Base-by-base conservation (phyloP, 2,113 vertebrate species). In the Mustelus asterias region DNA sequence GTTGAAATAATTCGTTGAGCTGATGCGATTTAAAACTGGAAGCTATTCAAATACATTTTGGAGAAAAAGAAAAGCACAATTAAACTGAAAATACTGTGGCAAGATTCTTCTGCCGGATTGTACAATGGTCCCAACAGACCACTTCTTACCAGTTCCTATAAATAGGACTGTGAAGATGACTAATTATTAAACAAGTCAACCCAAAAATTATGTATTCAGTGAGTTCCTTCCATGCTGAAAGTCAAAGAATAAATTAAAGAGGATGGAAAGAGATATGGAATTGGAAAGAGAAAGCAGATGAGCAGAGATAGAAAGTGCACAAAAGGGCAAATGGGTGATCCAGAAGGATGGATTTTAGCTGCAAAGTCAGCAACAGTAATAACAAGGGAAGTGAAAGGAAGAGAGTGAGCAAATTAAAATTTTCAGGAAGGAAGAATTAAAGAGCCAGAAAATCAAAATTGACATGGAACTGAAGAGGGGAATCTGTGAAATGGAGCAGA, bases 101-200 rank as follows among this genome's bases (percentile, higher is more conserved):
- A 93, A 37, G 89, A 37, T 11, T 93, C 60, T 65, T 37, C 60
- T 37, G 60, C 60, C n/a, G 60, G 29, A 48, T 95, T 72, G 20
- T 72, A 6, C 33, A 48, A 9, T 37, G 44, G 22, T 95, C 94
- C 94, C 94, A 95, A 54, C 18, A 95, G 94, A 95, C n/a, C 70
- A 70, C 67, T 54, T 95, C 44, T 72, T 48, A 72, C 44, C 69
- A 95, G 41, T 48, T 72, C 44, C 94, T 54, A 95, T 95, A 95
- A 95, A 95, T 95, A 95, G 94, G 22, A 14, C 67, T 95, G 67
- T 72, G 69, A 95, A 72, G 67, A 95, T 95, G 94, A 95, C 67
- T 95, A 95, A 95, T 95, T 72, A 95, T 95, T 95, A 76, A 95
- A 95, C 69, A 94, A 94, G 67, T 95, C 69, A 54, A 95, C 94